Base-by-base conservation (phyloP, 2,113 vertebrate genomes). In the Nothocercus nigrocapillus region DNA sequence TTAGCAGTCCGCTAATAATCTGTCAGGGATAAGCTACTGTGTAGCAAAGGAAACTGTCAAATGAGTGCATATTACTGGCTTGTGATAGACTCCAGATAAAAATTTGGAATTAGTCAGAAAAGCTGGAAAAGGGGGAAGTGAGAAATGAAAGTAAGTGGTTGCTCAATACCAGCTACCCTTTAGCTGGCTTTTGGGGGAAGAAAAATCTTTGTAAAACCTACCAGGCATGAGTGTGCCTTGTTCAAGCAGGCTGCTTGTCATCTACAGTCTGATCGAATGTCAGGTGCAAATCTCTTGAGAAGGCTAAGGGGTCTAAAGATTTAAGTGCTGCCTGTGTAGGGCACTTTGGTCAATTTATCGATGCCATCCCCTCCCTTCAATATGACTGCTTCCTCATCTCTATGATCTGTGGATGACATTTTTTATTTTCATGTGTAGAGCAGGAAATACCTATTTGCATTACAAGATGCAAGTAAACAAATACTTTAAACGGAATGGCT, bases 301-400 rank as follows among this genome's bases (percentile, higher is more conserved):
- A 70, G 1, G 5, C 1, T 53, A 53, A 45, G 7, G 3, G 6
- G 1, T 38, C 47, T 53, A 4, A 28, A 63, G 19, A 58, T 27
- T 75, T 59, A 53, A 82, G 7, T 2, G 28, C 1, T 8, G 13
- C 2, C 5, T 34, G 1, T 13, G 11, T 9, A 49, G 3, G 13
- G 32, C 25, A 1, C 6, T 49, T 64, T 44, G 18, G 3, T 30
- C 2, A 20, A 20, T 19, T 15, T 62, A 16, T 27, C 62, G 88
- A 47, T 4, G 27, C 22, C 15, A 51, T 28, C 3, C 32, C 19
- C 7, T 27, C 11, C 28, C 17, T 58, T 58, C 16, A 19, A 32
- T 42, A 4, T 27, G 5, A 0, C 11, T 8, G 10, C 20, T 56
- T 69, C 19, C 7, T 82, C 5, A 27, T n/a, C 9, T 82, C 28